These are phyloP conservation scores for Gortyna flavago DNA, from an alignment of 2,888 invertebrate genomes.

Conservation along the genomic window DNA sequence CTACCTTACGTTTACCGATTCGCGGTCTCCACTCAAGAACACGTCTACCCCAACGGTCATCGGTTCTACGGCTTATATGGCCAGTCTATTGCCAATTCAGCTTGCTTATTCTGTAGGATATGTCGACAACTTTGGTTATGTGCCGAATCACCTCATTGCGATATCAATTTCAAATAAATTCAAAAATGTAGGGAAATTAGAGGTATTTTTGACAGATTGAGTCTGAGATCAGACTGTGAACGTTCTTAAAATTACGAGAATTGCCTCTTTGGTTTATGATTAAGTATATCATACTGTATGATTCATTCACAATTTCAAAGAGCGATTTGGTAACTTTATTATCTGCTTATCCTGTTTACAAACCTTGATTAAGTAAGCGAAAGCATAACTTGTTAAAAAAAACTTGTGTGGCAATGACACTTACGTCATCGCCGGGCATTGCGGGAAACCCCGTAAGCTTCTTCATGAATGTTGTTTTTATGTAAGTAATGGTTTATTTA, in stretches of 20 bases:
- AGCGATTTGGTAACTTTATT: slow-evolving; percentile 18
- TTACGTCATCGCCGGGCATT: slow-evolving; percentile 29
- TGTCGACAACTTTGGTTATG: too few relatives aligned
- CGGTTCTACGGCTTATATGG: too few relatives aligned
- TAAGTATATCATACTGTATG: not conserved
- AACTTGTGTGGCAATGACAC: slow-evolving; percentile 7
- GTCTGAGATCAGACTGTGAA: too few relatives aligned
- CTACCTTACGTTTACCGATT: too few relatives aligned
- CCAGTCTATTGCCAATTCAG: too few relatives aligned
- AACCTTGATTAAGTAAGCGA: slow-evolving; percentile 42
- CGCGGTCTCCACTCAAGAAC: too few relatives aligned
- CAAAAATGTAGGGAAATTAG: not conserved
- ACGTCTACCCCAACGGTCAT: too few relatives aligned
- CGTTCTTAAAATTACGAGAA: too few relatives aligned
- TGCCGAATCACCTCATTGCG: too few relatives aligned
- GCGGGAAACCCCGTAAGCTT: slow-evolving; percentile 33
- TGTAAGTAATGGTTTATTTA: not conserved
- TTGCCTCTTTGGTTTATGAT: not conserved
- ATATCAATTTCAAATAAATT: not conserved
- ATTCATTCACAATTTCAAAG: slow-evolving; percentile 3
- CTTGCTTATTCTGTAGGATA: too few relatives aligned
- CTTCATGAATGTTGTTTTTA: not conserved
- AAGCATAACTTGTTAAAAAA: slow-evolving; percentile 29
- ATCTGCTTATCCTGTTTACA: slow-evolving; percentile 34
- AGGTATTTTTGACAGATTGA: not conserved